Conservation (phyloP, 2,888 invertebrate genomes). For the Nebria salina region DNA sequence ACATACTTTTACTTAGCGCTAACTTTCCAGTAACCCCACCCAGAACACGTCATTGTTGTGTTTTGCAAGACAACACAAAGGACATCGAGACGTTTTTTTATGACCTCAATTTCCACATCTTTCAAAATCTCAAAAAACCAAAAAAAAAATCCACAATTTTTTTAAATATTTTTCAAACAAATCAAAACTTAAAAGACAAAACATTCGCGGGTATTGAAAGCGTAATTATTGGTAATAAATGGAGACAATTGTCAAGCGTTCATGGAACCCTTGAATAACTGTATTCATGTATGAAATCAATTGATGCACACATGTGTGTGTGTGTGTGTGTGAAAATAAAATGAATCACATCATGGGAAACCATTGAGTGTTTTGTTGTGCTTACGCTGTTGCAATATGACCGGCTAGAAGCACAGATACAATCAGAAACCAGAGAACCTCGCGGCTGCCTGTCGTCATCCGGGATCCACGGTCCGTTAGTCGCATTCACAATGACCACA, state of each 20-base stretch:
- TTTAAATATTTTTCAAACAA: not conserved
- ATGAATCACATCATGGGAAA: not conserved
- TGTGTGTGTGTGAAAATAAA: not conserved
- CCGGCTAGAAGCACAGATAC: not conserved
- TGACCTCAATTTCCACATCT: no score
- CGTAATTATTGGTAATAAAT: not conserved
- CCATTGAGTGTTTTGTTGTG: not conserved
- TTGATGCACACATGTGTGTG: not conserved
- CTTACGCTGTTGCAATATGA: not conserved
- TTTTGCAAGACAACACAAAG: no score
- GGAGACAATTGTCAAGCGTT: not conserved
- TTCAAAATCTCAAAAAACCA: not conserved
- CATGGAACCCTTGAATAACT: not conserved
- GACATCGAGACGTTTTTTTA: no score
- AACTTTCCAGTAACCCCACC: conserved; percentile 8
- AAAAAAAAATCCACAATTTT: not conserved
- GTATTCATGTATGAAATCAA: not conserved
- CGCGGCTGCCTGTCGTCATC: not conserved
- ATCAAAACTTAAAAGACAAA: not conserved
- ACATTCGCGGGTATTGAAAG: not conserved
- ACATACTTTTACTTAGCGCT: conserved; percentile 13
- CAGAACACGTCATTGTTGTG: no score
- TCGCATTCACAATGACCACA: conserved; percentile 10
- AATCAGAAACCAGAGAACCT: not conserved
- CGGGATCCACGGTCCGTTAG: conserved; percentile 20